phyloP scores from a whole-genome alignment of 2,113 vertebrate genomes.

The Corythoichthys intestinalis region DNA sequence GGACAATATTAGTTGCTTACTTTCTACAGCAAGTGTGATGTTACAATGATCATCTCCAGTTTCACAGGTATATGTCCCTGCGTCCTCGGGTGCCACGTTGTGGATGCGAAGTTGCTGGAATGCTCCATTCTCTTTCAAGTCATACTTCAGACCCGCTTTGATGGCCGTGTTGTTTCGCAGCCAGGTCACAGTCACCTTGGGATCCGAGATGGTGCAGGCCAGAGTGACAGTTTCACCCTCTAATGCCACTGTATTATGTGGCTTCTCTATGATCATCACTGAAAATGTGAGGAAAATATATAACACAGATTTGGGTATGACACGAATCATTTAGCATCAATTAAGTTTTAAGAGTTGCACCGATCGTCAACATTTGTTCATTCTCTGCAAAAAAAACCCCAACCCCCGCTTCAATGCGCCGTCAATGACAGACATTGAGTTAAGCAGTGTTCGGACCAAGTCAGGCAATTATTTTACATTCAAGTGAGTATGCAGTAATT shows the following conservation, averaged over 20 bases:
- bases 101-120: constrained; percentile 69
- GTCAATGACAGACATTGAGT: no score
- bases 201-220: constrained; percentile 75
- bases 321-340: not conserved
- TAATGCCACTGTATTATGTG: constrained; percentile 60
- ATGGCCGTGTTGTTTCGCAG: constrained; percentile 50
- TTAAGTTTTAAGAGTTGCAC: not conserved
- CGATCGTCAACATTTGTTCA: no score
- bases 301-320: constrained; percentile 9
- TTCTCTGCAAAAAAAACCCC: no score
- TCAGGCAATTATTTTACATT: no score
- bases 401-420: no score
- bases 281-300: constrained; percentile 50
- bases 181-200: constrained; percentile 61
- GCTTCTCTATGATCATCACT: constrained; percentile 71
- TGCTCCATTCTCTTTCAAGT: constrained; percentile 55
- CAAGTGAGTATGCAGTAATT: no score
- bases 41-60: constrained; percentile 76
- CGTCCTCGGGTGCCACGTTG: constrained; percentile 65
- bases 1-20: constrained; percentile 54
- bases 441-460: no score
- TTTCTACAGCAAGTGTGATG: constrained; percentile 75
- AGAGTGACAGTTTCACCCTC: constrained; percentile 74
- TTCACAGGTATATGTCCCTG: constrained; percentile 75
- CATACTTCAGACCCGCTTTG: constrained; percentile 62